Base-by-base conservation (phyloP, 1,140 invertebrate species). In the Drosophila teissieri region DNA sequence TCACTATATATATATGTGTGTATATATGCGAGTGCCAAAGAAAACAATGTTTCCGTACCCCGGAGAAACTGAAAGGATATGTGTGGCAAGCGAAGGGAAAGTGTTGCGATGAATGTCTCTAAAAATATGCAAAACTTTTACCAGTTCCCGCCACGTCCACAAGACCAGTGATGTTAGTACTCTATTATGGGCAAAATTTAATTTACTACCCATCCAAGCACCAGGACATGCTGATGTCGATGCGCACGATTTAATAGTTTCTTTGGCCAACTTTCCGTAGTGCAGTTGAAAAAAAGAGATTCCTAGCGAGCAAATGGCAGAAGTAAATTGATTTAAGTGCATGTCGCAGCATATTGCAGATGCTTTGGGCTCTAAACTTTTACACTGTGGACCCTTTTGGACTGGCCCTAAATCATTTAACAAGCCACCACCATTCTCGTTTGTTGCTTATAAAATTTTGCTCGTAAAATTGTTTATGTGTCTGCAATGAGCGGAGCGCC, bases 291-390 rank as follows among this genome's bases (percentile, higher is more conserved):
- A 74, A 62, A 31, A 7, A 65, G 72, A 49, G 68, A 72, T 85
- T 78, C 68, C 65, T 52, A 58, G 44, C 58, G 19, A 49, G 34
- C 68, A 70, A 72, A 72, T 70, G 68, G 52, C 68, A 70, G 36
- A 72, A 73, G 72, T 76, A 86, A 88, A 88, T 88, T 88, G 84
- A 88, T 88, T 88, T 88, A 88, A 88, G 83, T 88, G 83, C 84
- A 89, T 88, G 83, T 89, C 84, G 49, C 64, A 83, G 75, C 83
- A 88, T 83, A 79, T 88, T 82, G 74, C 65, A 56, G 60, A 42
- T 54, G 46, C 31, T 17, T 36, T 37, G 45, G 57, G 14, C 15
- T 51, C 63, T 39, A 46, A 46, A 12, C 45, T 8, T 12, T 10
- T 51, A n/a, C 37, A 31, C 31, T 5, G 12, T 34, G 24, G 60